phyloP scores from a whole-genome alignment of 2,113 vertebrate species.

The Isurus oxyrinchus region DNA sequence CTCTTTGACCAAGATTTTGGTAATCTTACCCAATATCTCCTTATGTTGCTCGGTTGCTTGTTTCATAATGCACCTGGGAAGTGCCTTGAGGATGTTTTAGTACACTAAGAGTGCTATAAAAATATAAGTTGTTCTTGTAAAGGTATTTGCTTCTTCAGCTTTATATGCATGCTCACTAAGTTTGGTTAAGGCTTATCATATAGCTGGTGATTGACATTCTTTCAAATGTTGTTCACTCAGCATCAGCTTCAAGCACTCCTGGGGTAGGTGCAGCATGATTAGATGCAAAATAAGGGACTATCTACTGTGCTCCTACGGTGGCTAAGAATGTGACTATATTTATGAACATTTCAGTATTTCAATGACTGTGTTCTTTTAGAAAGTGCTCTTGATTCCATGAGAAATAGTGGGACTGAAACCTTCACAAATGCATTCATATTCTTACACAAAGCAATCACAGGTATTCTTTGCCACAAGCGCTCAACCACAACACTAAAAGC shows the following conservation, averaged over 20 bases:
- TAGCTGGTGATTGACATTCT: background rate
- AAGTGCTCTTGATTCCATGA: background rate
- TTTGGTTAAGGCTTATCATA: background rate
- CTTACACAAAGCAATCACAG: constrained; percentile 26
- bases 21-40: background rate
- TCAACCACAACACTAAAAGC: background rate
- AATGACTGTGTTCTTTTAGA: background rate
- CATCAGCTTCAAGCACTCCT: background rate
- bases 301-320: background rate
- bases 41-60: background rate
- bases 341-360: background rate
- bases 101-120: background rate
- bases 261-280: background rate
- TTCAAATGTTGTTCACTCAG: background rate
- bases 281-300: background rate
- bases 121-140: background rate
- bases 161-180: background rate
- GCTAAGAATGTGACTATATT: background rate
- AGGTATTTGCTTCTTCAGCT: background rate
- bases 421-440: background rate
- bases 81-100: background rate
- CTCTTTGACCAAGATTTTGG: background rate
- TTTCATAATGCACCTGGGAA: background rate
- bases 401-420: background rate
- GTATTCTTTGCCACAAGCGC: background rate